phyloP scores from a whole-genome alignment of 2,888 invertebrate species.

The Eupithecia tripunctaria region DNA sequence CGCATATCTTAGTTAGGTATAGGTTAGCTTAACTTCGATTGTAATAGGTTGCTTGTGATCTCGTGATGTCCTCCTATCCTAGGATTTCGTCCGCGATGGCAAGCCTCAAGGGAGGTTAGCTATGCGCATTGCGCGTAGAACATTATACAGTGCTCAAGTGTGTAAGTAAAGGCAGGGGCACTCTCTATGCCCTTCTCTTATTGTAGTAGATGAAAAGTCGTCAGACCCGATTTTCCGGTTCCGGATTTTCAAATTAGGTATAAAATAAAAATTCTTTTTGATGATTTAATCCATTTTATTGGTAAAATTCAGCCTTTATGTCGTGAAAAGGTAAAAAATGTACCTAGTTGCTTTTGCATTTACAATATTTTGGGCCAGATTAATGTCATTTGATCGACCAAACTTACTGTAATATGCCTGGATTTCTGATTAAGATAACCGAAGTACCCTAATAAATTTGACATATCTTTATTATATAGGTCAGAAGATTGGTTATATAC shows the following conservation, averaged over 20 bases:
- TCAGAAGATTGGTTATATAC: slow-evolving; percentile 12
- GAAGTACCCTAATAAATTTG: slow-evolving; percentile 29
- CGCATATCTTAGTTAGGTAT: too few relatives aligned
- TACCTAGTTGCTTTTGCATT: neutral
- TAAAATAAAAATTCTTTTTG: too few relatives aligned
- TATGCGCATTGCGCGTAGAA: neutral
- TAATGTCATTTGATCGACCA: neutral
- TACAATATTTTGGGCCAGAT: neutral
- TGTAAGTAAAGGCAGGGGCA: neutral
- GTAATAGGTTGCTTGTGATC: neutral
- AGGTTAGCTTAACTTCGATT: neutral
- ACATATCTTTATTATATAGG: slow-evolving; percentile 33
- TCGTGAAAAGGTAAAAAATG: neutral
- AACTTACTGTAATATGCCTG: neutral
- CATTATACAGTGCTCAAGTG: neutral
- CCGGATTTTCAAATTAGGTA: too few relatives aligned
- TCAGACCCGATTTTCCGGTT: too few relatives aligned
- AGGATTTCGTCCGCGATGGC: too few relatives aligned
- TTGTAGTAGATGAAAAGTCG: too few relatives aligned
- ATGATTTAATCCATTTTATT: too few relatives aligned
- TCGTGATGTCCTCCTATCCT: too few relatives aligned
- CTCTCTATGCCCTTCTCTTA: too few relatives aligned
- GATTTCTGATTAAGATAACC: slow-evolving; percentile 29
- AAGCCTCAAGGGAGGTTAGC: neutral
- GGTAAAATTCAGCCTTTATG: too few relatives aligned